These are phyloP conservation scores for Borostomias antarcticus DNA, from an alignment of 2,797 vertebrate genomes.

Conservation along the genomic window DNA sequence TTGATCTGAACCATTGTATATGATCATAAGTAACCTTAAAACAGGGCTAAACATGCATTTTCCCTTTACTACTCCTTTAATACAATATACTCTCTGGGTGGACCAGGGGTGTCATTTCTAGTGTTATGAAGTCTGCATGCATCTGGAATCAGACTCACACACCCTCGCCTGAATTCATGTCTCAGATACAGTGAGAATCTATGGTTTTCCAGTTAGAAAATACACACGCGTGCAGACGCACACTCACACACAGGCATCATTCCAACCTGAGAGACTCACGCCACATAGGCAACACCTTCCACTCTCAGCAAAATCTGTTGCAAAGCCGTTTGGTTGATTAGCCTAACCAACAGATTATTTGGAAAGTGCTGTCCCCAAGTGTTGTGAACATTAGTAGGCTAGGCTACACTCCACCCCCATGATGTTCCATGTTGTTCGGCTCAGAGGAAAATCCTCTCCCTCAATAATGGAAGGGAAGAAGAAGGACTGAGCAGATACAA, in stretches of 20 bases:
- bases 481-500: slow-evolving; percentile 54
- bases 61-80: slow-evolving; percentile 29
- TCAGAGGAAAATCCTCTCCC: slow-evolving; percentile 63
- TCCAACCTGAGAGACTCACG: slow-evolving; percentile 14
- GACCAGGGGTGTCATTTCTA: slow-evolving; percentile 44
- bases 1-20: too few relatives aligned
- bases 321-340: slow-evolving; percentile 52
- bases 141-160: slow-evolving; percentile 57
- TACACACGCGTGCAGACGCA: background rate
- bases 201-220: slow-evolving; percentile 27
- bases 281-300: slow-evolving; percentile 1
- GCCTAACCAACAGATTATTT: slow-evolving; percentile 60
- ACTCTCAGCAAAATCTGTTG: slow-evolving; percentile 32
- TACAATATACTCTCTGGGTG: slow-evolving; percentile 43
- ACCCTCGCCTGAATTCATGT: slow-evolving; percentile 60
- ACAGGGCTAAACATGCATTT: too few relatives aligned
- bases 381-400: slow-evolving; percentile 60
- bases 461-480: slow-evolving; percentile 42
- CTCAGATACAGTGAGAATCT: slow-evolving; percentile 53
- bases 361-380: slow-evolving; percentile 57
- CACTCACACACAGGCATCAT: slow-evolving; percentile 13
- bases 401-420: slow-evolving; percentile 62
- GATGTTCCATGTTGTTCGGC: slow-evolving; percentile 65
- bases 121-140: slow-evolving; percentile 41
- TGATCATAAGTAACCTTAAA: too few relatives aligned